phyloP scores from a whole-genome alignment of 2,797 vertebrate species.

The Mormyrops boulengeri region DNA sequence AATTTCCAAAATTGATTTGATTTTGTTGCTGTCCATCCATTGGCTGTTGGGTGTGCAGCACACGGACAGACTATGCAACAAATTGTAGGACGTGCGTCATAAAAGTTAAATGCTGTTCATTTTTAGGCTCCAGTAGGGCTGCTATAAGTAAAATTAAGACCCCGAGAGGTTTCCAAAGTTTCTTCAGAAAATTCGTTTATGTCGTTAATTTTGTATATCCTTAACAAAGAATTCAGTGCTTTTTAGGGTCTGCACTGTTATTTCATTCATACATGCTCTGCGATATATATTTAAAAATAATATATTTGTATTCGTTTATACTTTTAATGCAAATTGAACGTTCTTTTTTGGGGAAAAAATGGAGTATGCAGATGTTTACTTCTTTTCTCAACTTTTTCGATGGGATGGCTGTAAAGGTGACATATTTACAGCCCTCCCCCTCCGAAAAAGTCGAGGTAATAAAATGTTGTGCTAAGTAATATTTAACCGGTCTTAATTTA shows the following conservation, averaged over 20 bases:
- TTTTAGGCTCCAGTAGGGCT: not conserved
- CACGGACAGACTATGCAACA: not conserved
- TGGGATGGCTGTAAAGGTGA: not conserved
- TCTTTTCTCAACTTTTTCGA: not conserved
- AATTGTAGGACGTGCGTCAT: not conserved
- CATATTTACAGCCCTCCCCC: not conserved
- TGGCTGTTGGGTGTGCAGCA: not conserved
- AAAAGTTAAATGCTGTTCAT: not conserved
- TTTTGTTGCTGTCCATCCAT: not conserved
- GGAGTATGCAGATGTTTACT: not conserved
- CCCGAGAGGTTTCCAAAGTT: not conserved
- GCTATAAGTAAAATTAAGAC: not conserved
- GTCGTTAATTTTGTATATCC: not conserved
- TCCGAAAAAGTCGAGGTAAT: not conserved
- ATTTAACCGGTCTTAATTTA: not conserved
- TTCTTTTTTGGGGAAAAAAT: not conserved
- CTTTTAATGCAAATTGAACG: not conserved
- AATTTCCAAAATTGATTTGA: not conserved
- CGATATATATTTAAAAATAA: not conserved
- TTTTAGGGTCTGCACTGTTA: not conserved
- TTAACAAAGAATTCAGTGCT: not conserved
- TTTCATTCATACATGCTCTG: not conserved
- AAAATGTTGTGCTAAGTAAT: not conserved
- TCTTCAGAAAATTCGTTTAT: not conserved
- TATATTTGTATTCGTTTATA: not conserved